Conservation (phyloP, 2,113 vertebrate species). For the Rhinopithecus roxellana region DNA sequence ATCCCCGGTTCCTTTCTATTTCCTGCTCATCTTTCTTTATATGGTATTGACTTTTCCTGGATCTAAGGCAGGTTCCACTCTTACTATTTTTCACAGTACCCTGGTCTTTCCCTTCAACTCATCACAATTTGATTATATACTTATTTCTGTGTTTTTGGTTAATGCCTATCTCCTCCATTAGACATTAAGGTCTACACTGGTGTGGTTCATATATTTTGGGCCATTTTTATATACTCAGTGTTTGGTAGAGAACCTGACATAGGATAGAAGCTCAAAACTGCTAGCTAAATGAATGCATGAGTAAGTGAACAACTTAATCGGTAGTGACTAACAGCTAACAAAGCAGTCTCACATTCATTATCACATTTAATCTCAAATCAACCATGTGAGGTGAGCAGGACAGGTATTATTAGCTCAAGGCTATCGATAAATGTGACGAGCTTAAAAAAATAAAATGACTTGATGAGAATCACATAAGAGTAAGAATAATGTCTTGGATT, state of each 20-base stretch:
- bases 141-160: neutral
- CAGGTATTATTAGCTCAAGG: conserved; percentile 50
- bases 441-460: conserved; percentile 16
- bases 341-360: conserved; percentile 37
- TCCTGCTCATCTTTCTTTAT: neutral
- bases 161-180: neutral
- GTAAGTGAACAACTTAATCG: conserved; percentile 41
- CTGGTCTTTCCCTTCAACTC: neutral
- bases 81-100: neutral
- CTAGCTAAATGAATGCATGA: neutral
- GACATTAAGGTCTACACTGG: neutral
- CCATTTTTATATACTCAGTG: neutral
- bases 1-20: neutral
- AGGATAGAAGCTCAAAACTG: neutral
- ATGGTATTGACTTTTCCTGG: neutral
- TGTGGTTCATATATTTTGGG: neutral
- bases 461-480: neutral
- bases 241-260: neutral
- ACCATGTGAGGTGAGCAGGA: neutral
- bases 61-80: neutral
- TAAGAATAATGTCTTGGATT: neutral
- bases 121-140: neutral
- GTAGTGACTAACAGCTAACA: conserved; percentile 33
- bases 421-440: neutral
- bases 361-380: conserved; percentile 41